Percentiles rank a stretch among this genome's conserved stretches.
These are phyloP conservation scores for Osmoderma eremita DNA, from an alignment of 2,888 invertebrate species.

Conservation along the genomic window DNA sequence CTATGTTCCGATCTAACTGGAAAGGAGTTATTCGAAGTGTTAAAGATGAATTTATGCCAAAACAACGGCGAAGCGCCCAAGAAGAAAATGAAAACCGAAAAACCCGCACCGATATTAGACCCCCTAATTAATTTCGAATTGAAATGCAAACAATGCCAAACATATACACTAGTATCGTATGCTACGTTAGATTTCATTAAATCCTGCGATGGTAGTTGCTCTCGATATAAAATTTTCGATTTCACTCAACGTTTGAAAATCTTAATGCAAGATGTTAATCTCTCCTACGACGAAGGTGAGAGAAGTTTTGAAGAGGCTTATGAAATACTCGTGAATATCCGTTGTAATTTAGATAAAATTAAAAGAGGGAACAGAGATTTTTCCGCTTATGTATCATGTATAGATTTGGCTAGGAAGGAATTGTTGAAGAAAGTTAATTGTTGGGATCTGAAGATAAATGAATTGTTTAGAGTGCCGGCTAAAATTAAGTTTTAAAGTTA, in stretches of 20 bases:
- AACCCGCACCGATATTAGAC: slow-evolving; percentile 3
- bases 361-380: background rate
- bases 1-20: background rate
- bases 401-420: slow-evolving; percentile 1
- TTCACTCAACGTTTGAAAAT: background rate
- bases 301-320: slow-evolving; percentile 3
- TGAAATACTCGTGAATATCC: slow-evolving; percentile 7
- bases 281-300: background rate
- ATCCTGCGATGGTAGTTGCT: slow-evolving; percentile 10
- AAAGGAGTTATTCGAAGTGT: slow-evolving; percentile 5
- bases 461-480: background rate
- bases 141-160: slow-evolving; percentile 5
- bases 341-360: background rate
- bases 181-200: background rate
- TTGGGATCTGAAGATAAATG: background rate
- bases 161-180: background rate
- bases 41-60: slow-evolving; percentile 7
- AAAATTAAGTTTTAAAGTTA: background rate
- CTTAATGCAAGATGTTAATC: background rate
- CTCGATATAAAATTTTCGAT: background rate
- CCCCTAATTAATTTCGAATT: background rate
- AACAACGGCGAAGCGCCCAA: background rate
- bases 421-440: slow-evolving; percentile 6
- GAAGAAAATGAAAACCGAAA: slow-evolving; percentile 2
- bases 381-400: background rate